phyloP scores from a whole-genome alignment of 1,140 invertebrate genomes.

The Calephelis nemesis region DNA sequence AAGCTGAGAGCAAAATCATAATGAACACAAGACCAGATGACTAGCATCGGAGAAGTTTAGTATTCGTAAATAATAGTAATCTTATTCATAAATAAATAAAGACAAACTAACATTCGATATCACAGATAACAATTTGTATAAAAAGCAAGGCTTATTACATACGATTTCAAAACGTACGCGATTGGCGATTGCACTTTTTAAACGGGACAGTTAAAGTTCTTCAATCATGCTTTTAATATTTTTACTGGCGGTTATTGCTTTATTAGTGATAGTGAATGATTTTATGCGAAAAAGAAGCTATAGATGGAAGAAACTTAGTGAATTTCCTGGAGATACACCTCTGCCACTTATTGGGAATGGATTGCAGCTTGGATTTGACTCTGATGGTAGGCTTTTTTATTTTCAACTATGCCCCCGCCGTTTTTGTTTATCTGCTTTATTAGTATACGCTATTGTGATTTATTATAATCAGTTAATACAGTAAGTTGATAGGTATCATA shows the following conservation, averaged over 20 bases:
- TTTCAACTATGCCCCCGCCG: background rate
- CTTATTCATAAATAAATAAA: constrained; percentile 1
- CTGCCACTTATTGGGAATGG: constrained; percentile 52
- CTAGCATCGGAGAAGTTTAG: background rate
- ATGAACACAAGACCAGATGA: background rate
- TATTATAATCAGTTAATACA: too few relatives aligned
- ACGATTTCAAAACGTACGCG: background rate
- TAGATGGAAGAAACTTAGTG: constrained; percentile 40
- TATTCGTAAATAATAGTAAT: background rate
- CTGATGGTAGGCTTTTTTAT: constrained; percentile 35
- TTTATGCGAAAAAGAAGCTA: constrained; percentile 32
- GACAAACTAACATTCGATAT: background rate
- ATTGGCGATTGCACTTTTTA: background rate
- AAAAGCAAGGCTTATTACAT: background rate
- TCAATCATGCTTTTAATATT: constrained; percentile 31
- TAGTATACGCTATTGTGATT: too few relatives aligned
- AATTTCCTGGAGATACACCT: constrained; percentile 43
- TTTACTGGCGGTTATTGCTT: constrained; percentile 23
- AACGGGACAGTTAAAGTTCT: background rate
- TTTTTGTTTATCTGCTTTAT: background rate
- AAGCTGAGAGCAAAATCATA: background rate
- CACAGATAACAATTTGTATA: background rate
- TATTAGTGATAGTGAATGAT: constrained; percentile 35
- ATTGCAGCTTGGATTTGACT: constrained; percentile 48
- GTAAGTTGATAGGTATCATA: too few relatives aligned